phyloP scores from a whole-genome alignment of 1,140 invertebrate genomes.

The Aphaenogaster floridana region DNA sequence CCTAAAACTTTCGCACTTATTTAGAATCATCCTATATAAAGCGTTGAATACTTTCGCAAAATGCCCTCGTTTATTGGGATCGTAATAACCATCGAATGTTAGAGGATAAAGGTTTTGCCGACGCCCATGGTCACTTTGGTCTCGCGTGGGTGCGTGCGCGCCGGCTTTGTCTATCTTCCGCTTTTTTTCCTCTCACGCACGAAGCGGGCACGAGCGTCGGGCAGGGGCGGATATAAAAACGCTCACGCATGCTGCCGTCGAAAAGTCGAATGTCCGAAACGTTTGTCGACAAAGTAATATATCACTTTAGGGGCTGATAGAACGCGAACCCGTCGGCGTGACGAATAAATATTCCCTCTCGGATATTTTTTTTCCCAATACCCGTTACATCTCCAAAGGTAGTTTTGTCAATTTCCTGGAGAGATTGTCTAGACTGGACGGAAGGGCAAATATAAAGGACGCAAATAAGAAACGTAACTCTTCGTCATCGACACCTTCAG shows the following conservation, averaged over 20 bases:
- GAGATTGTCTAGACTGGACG: background rate
- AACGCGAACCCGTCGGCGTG: background rate
- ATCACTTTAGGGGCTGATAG: background rate
- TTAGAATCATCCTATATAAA: too few relatives aligned
- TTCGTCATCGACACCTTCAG: background rate
- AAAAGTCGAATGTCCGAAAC: constrained; percentile 13
- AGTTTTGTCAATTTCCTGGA: background rate
- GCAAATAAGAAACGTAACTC: background rate
- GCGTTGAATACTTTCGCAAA: background rate
- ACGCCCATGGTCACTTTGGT: constrained; percentile 30
- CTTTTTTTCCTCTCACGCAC: constrained; percentile 46
- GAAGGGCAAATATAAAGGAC: too few relatives aligned
- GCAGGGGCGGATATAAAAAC: constrained; percentile 23
- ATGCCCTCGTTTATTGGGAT: too few relatives aligned
- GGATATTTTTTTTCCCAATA: background rate
- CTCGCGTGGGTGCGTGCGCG: constrained; percentile 16
- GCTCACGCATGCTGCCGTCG: background rate
- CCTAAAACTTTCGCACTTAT: too few relatives aligned
- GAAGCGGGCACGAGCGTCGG: constrained; percentile 9
- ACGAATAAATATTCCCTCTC: background rate
- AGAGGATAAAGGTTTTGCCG: background rate
- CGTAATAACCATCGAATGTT: background rate
- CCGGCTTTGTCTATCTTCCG: constrained; percentile 20
- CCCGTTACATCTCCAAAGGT: background rate
- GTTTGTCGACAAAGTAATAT: background rate